Evolutionary conservation across 2,113 vertebrate species (phyloP), one percentile per base, ranked within the genome.

Genomic region (Micromys minutus): DNA sequence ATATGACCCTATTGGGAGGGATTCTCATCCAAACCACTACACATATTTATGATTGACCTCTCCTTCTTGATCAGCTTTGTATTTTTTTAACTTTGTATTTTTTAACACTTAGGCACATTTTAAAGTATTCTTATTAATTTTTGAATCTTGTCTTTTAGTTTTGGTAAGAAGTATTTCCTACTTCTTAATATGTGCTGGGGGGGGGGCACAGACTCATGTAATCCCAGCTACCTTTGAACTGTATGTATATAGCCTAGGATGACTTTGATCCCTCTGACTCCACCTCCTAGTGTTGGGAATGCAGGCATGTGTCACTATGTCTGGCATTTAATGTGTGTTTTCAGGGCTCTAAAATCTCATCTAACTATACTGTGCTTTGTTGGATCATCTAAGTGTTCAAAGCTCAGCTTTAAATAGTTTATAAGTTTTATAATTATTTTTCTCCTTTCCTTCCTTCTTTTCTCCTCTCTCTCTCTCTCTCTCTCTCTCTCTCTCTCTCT

Each of bases 81-180:
- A 21, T 67, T 67, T 31, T 13, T 65, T 63, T 29, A 91, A 5
- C 74, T 29, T 95, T 94, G 9, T 81, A 26, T 95, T 24, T 61
- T 61, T 59, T 90, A 88, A 91, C 29, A 71, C 79, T 90, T 91
- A 81, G 89, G 86, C 61, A n/a, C 69, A 36, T 84, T 97, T 94
- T 67, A 0, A 15, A 80, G 52, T 47, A 47, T 47, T 76, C 31
- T 79, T 81, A n/a, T 74, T 67, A 65, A 3, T 59, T 77, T 96
- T 36, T 34, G 69, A 87, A n/a, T 26, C 22, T 47, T 55, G 50
- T 16, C 67, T 85, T 96, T 95, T 80, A 9, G 39, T 83, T 77
- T 91, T 11, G 36, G 47, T 69, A 12, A 92, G 67, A 26, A n/a
- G 52, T 65, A 26, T 83, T 83, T 74, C 59, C 83, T 84, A 75